Percentiles rank a stretch among this genome's conserved stretches.
These are phyloP conservation scores for Mirza zaza DNA, from an alignment of 2,113 vertebrate species.

Conservation along the genomic window DNA sequence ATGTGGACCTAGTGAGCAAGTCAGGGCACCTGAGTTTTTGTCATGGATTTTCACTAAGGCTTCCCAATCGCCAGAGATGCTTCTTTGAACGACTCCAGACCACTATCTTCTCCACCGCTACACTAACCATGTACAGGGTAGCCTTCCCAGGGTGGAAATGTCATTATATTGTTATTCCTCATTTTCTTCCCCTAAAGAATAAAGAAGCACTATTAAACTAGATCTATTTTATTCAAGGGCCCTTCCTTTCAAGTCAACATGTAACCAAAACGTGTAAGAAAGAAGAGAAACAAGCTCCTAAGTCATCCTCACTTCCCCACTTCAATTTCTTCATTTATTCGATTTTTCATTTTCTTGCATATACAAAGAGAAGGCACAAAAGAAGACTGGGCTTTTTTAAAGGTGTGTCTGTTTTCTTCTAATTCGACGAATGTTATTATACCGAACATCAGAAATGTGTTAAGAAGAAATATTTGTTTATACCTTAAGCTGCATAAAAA, in stretches of 20 bases:
- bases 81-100: background rate
- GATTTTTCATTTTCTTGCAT: background rate
- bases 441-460: conserved; percentile 50
- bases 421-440: conserved; percentile 42
- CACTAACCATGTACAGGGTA: accelerated
- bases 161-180: background rate
- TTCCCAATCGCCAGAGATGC: background rate
- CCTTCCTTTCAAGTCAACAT: background rate
- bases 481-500: conserved; percentile 56
- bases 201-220: background rate
- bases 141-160: background rate
- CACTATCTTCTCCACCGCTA: background rate
- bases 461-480: conserved; percentile 69
- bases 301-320: background rate
- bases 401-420: conserved; percentile 26
- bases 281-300: background rate
- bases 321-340: background rate
- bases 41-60: background rate
- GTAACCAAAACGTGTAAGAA: background rate
- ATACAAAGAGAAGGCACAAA: background rate
- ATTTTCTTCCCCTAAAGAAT: background rate
- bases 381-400: background rate
- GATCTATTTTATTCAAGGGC: background rate
- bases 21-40: background rate
- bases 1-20: background rate